A percentile compares a stretch with the other conserved stretches of the same genome.
Evolutionary conservation across 2,888 invertebrate genomes (phyloP).

Genomic region (Rutpela maculata): DNA sequence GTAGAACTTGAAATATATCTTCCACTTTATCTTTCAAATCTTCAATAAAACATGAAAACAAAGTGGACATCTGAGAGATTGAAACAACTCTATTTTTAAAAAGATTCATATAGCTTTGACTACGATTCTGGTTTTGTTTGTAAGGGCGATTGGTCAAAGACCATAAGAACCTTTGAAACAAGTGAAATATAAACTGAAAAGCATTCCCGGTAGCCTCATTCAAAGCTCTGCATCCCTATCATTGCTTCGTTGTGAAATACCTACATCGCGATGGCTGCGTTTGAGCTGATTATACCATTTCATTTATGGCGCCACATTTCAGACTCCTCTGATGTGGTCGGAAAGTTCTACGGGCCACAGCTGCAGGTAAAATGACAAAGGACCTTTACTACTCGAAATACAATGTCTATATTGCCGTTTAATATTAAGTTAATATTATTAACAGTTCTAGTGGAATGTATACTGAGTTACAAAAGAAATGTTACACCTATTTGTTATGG

Average conservation of each 20-base stretch:
- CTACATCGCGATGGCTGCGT: neutral
- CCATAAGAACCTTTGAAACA: conserved; percentile 14
- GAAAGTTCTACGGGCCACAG: conserved; percentile 4
- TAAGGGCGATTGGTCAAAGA: conserved; percentile 12
- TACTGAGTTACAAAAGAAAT: no score
- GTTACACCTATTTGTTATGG: no score
- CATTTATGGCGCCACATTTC: conserved; percentile 13
- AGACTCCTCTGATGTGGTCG: conserved; percentile 15
- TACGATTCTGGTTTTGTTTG: conserved; percentile 4
- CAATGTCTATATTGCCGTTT: neutral
- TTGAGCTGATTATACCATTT: conserved; percentile 28
- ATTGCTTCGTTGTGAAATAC: neutral
- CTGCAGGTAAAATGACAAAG: conserved; percentile 11
- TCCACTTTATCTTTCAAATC: neutral
- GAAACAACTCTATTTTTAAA: neutral
- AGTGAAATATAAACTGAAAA: conserved; percentile 17
- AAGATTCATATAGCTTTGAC: conserved; percentile 1
- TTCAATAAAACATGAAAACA: neutral
- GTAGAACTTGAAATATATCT: neutral
- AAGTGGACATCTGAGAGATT: neutral
- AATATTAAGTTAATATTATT: neutral
- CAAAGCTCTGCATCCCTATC: neutral
- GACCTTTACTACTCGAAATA: neutral
- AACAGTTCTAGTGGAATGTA: no score
- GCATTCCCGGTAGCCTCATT: conserved; percentile 9